These are phyloP conservation scores for Pipra filicauda DNA, from an alignment of 2,113 vertebrate genomes.

Conservation along the genomic window DNA sequence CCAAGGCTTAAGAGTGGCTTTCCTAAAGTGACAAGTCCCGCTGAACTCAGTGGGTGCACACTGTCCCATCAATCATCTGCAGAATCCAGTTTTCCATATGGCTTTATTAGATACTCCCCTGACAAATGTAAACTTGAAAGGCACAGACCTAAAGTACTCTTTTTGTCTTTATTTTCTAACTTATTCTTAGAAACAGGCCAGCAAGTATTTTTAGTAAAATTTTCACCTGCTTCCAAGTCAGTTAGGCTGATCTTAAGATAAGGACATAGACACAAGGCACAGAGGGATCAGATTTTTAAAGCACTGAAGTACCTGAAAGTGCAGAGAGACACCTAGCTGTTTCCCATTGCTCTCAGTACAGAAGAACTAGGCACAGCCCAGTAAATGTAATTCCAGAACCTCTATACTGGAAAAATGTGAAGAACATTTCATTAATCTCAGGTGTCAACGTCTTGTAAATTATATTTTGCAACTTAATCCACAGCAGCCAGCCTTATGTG, in stretches of 20 bases:
- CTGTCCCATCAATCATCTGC: background rate
- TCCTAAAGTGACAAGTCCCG: background rate
- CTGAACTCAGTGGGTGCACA: background rate
- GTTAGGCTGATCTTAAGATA: background rate
- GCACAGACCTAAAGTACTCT: background rate
- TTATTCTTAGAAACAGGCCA: slow-evolving; percentile 16
- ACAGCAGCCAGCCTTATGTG: accelerated
- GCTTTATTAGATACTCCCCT: background rate
- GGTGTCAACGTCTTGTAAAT: background rate
- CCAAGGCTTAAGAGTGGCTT: background rate
- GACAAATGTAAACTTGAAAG: background rate
- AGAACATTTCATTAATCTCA: background rate
- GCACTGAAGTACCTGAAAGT: slow-evolving; percentile 41
- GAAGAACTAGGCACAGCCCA: background rate
- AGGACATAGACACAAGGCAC: background rate
- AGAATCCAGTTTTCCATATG: background rate
- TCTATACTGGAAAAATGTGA: background rate
- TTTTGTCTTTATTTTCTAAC: background rate
- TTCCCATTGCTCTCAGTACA: slow-evolving; percentile 13
- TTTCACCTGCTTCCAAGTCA: background rate
- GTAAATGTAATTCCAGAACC: background rate
- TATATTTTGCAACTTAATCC: background rate
- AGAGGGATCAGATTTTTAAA: slow-evolving; percentile 26
- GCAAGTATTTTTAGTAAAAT: background rate
- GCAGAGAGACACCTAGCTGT: slow-evolving; percentile 61